phyloP scores from a whole-genome alignment of 2,888 invertebrate species.

The Erannis defoliaria region DNA sequence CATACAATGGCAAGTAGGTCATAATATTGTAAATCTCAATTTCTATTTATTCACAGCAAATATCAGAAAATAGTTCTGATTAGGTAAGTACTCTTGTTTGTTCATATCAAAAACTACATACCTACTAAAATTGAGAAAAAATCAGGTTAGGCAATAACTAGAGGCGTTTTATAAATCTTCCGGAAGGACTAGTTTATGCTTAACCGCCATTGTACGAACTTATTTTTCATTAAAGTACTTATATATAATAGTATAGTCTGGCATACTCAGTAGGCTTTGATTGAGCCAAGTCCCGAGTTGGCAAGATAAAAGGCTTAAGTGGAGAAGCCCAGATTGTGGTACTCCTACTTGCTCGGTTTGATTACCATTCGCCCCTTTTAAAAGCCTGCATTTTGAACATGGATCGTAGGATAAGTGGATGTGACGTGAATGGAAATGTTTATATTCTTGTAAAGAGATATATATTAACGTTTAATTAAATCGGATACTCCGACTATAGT shows the following conservation, averaged over 20 bases:
- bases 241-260: neutral
- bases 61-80: no score
- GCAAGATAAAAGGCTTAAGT: conserved; percentile 68
- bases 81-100: no score
- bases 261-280: conserved; percentile 21
- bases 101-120: no score
- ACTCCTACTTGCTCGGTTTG: conserved; percentile 69
- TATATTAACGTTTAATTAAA: no score
- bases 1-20: no score
- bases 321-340: conserved; percentile 67
- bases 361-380: conserved; percentile 77
- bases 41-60: no score
- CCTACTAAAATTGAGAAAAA: no score
- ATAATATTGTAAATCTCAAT: no score
- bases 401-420: conserved; percentile 56
- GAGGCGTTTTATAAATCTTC: no score
- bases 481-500: no score
- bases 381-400: conserved; percentile 60
- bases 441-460: no score
- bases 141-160: no score
- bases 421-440: conserved; percentile 20
- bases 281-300: conserved; percentile 21
- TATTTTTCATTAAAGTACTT: neutral
- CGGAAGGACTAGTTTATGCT: neutral
- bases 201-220: neutral